phyloP scores from a whole-genome alignment of 2,797 vertebrate genomes.

The Rhadinocentrus ornatus region DNA sequence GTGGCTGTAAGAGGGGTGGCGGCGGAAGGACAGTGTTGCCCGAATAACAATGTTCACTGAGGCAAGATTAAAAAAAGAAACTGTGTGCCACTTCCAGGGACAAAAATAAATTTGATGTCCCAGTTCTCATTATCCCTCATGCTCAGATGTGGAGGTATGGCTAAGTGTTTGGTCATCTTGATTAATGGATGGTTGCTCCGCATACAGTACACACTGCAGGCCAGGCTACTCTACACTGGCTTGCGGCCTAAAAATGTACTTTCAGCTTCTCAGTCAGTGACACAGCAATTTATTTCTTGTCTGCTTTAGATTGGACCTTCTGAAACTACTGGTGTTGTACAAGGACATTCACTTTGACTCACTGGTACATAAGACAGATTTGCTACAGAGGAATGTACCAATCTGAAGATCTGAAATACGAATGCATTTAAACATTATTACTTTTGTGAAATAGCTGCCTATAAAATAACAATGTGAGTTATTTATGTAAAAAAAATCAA shows the following conservation, averaged over 20 bases:
- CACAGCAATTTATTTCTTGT: constrained; percentile 5
- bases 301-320: constrained; percentile 8
- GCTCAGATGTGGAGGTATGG: constrained; percentile 38
- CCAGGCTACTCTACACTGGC: constrained; percentile 20
- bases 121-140: constrained; percentile 54
- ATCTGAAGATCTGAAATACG: constrained; percentile 2
- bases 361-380: constrained; percentile 26
- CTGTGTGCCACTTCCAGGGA: constrained; percentile 60
- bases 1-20: constrained; percentile 44
- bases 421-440: neutral
- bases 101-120: constrained; percentile 70
- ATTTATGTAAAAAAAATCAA: constrained; percentile 2
- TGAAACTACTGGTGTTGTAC: constrained; percentile 19
- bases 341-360: constrained; percentile 31
- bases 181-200: constrained; percentile 46
- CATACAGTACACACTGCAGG: constrained; percentile 6
- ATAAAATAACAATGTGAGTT: neutral
- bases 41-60: constrained; percentile 12
- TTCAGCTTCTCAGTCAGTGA: constrained; percentile 10
- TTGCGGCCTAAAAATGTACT: neutral
- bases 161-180: constrained; percentile 39
- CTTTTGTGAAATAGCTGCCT: neutral
- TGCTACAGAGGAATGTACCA: neutral
- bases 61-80: constrained; percentile 21
- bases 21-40: neutral